phyloP scores from a whole-genome alignment of 2,888 invertebrate genomes.

The Stramonita haemastoma region DNA sequence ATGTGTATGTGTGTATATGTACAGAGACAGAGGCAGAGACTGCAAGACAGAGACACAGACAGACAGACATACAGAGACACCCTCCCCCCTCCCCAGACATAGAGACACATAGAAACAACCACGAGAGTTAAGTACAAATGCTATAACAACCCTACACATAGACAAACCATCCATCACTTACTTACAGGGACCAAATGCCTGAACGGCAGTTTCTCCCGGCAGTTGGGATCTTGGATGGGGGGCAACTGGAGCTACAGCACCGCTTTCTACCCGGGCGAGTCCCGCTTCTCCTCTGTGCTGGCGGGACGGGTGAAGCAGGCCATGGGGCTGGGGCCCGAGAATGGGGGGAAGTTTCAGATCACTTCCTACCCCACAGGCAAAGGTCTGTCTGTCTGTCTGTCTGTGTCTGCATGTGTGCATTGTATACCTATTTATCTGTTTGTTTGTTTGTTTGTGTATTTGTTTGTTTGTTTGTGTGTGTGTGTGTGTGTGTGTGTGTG shows the following conservation, averaged over 20 bases:
- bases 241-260: slow-evolving; percentile 75
- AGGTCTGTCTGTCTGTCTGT: slow-evolving; percentile 54
- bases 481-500: not conserved
- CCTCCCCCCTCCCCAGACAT: too few relatives aligned
- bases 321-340: slow-evolving; percentile 64
- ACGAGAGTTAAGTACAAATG: too few relatives aligned
- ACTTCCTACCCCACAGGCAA: slow-evolving; percentile 72
- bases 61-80: too few relatives aligned
- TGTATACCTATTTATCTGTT: not conserved
- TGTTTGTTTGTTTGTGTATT: not conserved
- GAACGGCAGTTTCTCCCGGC: slow-evolving; percentile 69
- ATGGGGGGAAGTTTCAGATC: slow-evolving; percentile 75
- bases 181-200: slow-evolving; percentile 69
- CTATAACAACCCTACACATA: too few relatives aligned
- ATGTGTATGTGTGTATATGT: too few relatives aligned
- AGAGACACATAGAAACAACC: too few relatives aligned
- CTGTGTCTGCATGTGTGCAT: not conserved
- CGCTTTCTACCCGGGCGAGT: slow-evolving; percentile 75
- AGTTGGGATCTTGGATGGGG: slow-evolving; percentile 64
- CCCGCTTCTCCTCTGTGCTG: slow-evolving; percentile 64
- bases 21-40: too few relatives aligned
- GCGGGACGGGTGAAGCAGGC: slow-evolving; percentile 67
- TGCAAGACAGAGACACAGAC: too few relatives aligned
- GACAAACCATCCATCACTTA: too few relatives aligned
- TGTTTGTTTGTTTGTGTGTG: not conserved